Evolutionary conservation across 2,797 vertebrate genomes (phyloP).

Genomic region (Neostethus bicornis): DNA sequence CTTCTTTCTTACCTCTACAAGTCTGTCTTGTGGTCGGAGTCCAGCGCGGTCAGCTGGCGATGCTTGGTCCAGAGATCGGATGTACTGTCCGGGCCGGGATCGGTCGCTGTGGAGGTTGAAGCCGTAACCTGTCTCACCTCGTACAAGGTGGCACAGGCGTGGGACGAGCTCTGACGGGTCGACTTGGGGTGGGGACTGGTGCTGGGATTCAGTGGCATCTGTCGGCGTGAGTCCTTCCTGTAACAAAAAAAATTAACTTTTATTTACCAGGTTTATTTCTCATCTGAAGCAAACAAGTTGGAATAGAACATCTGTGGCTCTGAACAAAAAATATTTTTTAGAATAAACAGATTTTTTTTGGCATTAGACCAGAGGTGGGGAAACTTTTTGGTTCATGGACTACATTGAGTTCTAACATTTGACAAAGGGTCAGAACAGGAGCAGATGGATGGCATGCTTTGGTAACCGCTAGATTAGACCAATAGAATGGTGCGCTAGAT

Average conservation of each 20-base stretch:
- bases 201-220: constrained; percentile 20
- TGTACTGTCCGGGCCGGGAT: constrained; percentile 92
- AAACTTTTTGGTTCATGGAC: no score
- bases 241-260: constrained; percentile 2
- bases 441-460: no score
- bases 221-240: constrained; percentile 61
- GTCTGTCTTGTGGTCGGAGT: constrained; percentile 90
- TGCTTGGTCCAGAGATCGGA: constrained; percentile 90
- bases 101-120: constrained; percentile 98
- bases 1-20: constrained; percentile 86
- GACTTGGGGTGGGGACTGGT: constrained; percentile 31
- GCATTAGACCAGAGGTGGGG: no score
- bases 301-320: no score
- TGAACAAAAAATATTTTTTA: no score
- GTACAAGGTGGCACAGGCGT: constrained; percentile 89
- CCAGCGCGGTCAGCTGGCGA: constrained; percentile 88
- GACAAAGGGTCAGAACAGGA: no score
- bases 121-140: constrained; percentile 88
- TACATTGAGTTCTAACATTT: no score
- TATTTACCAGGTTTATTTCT: no score
- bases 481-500: no score
- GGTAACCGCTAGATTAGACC: no score
- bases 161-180: constrained; percentile 83
- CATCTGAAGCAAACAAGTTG: no score
- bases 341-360: no score